Evolutionary conservation across 2,888 invertebrate species (phyloP).

Genomic region (Ariolimax columbianus): DNA sequence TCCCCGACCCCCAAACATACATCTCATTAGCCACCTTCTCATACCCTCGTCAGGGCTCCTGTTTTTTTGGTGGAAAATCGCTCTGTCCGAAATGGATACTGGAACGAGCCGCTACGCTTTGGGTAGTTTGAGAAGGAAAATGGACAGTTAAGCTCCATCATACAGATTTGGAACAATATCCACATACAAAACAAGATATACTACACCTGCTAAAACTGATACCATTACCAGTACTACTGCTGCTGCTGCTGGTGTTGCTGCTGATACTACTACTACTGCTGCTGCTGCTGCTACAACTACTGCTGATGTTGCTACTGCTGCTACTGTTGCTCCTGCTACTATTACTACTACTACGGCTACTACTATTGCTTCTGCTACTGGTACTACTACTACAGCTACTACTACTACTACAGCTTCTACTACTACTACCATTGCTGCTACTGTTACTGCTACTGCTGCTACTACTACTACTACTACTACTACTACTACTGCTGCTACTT

Average conservation of each 20-base stretch:
- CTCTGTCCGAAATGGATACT: background rate
- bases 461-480: background rate
- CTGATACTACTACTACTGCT: background rate
- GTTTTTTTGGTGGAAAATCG: background rate
- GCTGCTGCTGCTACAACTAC: background rate
- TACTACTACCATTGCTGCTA: background rate
- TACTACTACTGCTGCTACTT: background rate
- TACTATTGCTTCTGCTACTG: background rate
- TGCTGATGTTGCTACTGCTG: background rate
- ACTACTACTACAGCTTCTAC: background rate
- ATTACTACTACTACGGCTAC: background rate
- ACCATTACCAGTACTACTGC: background rate
- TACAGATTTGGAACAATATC: too few relatives aligned
- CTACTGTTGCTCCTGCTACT: slow-evolving; percentile 11
- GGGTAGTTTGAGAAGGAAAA: background rate
- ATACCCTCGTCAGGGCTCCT: background rate
- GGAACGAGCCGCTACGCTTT: background rate
- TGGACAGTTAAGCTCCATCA: too few relatives aligned
- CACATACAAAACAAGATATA: too few relatives aligned
- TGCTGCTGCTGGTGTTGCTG: background rate
- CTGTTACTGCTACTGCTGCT: background rate
- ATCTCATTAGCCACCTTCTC: slow-evolving; percentile 27
- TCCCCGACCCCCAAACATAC: slow-evolving; percentile 19
- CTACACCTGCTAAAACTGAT: background rate
- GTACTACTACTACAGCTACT: background rate